Conservation (phyloP, 2,888 invertebrate species). For the Scrobipalpa costella region DNA sequence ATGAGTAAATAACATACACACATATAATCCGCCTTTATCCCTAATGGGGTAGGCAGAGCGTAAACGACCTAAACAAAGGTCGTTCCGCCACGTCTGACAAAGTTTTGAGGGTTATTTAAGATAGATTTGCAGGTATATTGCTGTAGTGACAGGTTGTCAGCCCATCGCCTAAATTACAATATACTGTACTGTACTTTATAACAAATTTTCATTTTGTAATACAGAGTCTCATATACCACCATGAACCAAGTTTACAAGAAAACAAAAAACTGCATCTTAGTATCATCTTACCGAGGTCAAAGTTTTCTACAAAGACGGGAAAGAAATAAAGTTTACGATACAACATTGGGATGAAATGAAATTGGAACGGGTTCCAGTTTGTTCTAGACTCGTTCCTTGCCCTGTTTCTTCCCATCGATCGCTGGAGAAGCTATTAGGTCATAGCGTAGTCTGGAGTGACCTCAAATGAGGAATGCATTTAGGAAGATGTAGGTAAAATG, state of each 20-base stretch:
- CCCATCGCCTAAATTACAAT: too few relatives aligned
- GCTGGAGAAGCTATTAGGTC: conserved; percentile 15
- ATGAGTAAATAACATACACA: too few relatives aligned
- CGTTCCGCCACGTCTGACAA: too few relatives aligned
- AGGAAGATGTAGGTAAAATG: not conserved
- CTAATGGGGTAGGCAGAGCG: too few relatives aligned
- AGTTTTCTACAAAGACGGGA: not conserved
- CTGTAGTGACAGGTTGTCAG: too few relatives aligned
- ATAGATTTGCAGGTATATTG: too few relatives aligned
- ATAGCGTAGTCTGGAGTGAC: conserved; percentile 16
- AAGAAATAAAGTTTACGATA: not conserved
- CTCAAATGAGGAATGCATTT: not conserved
- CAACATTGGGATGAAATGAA: not conserved
- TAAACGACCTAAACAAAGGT: too few relatives aligned
- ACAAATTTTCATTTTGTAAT: too few relatives aligned
- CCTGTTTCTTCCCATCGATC: conserved; percentile 19
- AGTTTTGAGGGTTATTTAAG: too few relatives aligned
- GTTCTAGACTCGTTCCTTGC: not conserved
- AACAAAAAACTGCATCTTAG: not conserved
- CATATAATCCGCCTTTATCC: too few relatives aligned
- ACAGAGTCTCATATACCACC: too few relatives aligned
- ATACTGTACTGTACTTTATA: too few relatives aligned
- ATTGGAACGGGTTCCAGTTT: not conserved
- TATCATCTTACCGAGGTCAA: not conserved
- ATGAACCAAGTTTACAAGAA: not conserved